phyloP scores from a whole-genome alignment of 1,140 invertebrate genomes.

The Colletes gigas region DNA sequence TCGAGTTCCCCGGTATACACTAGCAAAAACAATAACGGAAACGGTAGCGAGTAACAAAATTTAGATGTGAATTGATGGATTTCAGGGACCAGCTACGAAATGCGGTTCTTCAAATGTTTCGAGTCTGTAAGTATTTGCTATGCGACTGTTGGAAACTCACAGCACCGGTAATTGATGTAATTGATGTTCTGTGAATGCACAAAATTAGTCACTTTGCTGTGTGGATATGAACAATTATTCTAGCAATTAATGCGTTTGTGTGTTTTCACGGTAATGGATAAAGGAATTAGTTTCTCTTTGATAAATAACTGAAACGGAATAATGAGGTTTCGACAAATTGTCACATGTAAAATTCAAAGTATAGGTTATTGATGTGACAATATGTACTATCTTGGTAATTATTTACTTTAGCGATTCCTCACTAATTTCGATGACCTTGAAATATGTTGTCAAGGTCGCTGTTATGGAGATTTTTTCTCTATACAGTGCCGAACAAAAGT shows the following conservation, averaged over 20 bases:
- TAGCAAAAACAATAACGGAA: not conserved
- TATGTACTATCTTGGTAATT: too few species aligned
- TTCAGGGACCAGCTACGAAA: slow-evolving; percentile 53
- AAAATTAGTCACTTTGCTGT: slow-evolving; percentile 1
- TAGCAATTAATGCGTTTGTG: not conserved
- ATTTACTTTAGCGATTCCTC: too few species aligned
- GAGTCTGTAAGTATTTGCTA: slow-evolving; percentile 50
- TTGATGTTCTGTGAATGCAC: slow-evolving; percentile 45
- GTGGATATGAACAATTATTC: not conserved
- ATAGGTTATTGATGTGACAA: too few species aligned
- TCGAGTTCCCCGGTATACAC: not conserved
- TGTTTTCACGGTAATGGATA: too few species aligned
- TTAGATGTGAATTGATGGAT: slow-evolving; percentile 60
- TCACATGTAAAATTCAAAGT: too few species aligned
- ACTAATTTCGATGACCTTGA: too few species aligned
- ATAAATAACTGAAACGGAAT: too few species aligned
- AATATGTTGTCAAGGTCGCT: too few species aligned
- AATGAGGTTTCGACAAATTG: too few species aligned
- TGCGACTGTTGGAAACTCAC: slow-evolving; percentile 26
- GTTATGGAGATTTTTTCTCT: too few species aligned
- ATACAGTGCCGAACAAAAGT: too few species aligned
- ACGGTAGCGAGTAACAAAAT: not conserved
- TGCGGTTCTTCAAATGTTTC: slow-evolving; percentile 65
- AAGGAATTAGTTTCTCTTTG: too few species aligned
- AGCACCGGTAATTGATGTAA: slow-evolving; percentile 50